Base-by-base conservation (phyloP, 30 jellyfish, hydroid and myxozoan species). In the Rhopilema esculentum region DNA sequence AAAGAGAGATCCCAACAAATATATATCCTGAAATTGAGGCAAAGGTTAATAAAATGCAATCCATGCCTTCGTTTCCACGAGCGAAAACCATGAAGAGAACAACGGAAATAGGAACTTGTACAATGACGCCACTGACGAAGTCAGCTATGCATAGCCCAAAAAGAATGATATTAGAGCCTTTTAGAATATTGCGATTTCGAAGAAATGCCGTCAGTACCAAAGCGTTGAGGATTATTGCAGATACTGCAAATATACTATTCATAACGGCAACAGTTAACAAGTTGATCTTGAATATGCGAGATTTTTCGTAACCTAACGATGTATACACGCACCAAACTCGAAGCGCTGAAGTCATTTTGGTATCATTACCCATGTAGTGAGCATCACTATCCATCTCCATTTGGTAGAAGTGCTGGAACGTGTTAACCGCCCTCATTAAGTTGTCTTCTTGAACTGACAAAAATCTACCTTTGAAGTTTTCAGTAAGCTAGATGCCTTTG, bases 1-100 rank as follows among this genome's bases (percentile, higher is more conserved):
- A 17, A 17, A 91, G 81, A 0, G 97, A 91, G 2, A 91, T 69
- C 0, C 97, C 93, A 18, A 88, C 93, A 65, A 91, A 50, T 16
- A 91, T 77, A 53, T 91, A 77, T 18, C 96, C 96, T 48, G 84
- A 27, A 16, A 84, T 18, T 0, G 96, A 72, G 32, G 96, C 33
- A 20, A 79, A 31, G 27, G 82, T 51, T 26, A 84, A 63, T 23
- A 85, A 67, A 1, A 23, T 27, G 80, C 97, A 91, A 30, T 91
- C 74, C 21, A 83, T 22, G 27, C 78, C 31, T 21, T 49, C 40
- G 17, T 71, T 29, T 25, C 86, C 90, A 22, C 70, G 71, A 6
- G 68, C 30, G 67, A 77, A 30, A 2, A 79, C 84, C 0, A 70
- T 32, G 26, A 85, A 26, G 25, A 80, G 28, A 18, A 91, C 77